Evolutionary conservation across 2,113 vertebrate species (phyloP).

Genomic region (Phylloscopus trochilus): DNA sequence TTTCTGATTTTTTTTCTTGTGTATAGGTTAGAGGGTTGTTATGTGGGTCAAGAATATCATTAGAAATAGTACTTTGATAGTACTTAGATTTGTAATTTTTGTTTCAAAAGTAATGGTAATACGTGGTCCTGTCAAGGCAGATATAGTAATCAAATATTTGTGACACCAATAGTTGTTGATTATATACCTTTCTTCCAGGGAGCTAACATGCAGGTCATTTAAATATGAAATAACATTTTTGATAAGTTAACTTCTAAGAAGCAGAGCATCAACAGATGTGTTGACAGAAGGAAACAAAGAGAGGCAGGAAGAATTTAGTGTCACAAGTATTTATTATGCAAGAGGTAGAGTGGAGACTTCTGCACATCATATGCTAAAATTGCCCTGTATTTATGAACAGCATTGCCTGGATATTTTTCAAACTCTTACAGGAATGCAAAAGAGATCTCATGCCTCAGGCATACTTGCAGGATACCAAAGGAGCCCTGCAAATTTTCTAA

Average conservation of each 20-base stretch:
- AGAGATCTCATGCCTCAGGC: background rate
- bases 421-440: background rate
- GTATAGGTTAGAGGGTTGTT: background rate
- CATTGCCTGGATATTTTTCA: background rate
- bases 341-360: background rate
- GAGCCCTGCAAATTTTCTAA: background rate
- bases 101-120: background rate
- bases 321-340: background rate
- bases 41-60: background rate
- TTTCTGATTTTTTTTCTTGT: background rate
- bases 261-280: background rate
- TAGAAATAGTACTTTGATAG: background rate
- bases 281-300: background rate
- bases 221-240: background rate
- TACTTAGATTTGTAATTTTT: background rate
- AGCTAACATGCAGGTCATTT: background rate
- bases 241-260: background rate
- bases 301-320: background rate
- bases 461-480: background rate
- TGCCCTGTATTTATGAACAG: background rate
- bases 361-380: background rate
- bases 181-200: background rate
- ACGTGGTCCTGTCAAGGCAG: background rate
- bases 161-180: background rate
- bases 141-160: background rate